Base-by-base conservation (phyloP, 1,140 invertebrate genomes). In the Tetraneura akinire region DNA sequence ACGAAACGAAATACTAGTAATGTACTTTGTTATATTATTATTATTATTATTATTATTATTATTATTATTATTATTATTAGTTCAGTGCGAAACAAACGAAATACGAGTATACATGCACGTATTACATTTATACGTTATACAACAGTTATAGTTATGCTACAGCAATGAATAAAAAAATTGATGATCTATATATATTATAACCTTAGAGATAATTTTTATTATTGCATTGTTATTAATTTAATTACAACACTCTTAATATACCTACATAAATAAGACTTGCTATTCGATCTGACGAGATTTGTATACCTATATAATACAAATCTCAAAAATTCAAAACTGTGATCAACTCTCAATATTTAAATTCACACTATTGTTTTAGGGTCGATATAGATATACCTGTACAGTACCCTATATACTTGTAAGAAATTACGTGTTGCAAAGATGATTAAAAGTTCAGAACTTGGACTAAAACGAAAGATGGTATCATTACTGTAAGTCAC, bases 11-110 rank as follows among this genome's bases (percentile, higher is more conserved):
- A 37, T 37, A 37, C n/a, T n/a, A 37, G 32, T 8, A 37, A 37
- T 37, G 8, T 37, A 37, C 8, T 37, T 4, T 37, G 8, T 37
- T 37, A 37, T 37, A 37, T 8, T 37, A 37, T 37, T 37, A 37
- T 37, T n/a, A n/a, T n/a, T n/a, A n/a, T n/a, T n/a, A n/a, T n/a
- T n/a, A n/a, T n/a, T n/a, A n/a, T n/a, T n/a, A n/a, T n/a, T n/a
- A n/a, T n/a, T n/a, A n/a, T n/a, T n/a, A n/a, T n/a, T n/a, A n/a
- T n/a, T 70, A 70, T 16, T 70, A 70, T 68, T n/a, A n/a, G n/a
- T n/a, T 47, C 66, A 21, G 37, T 23, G 21, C 32, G 21, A 42
- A 68, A 68, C 42, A 68, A 68, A 68, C 8, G 66, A 47, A 68
- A 68, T 45, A 42, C 10, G 3, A n/a, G n/a, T n/a, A n/a, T n/a